Evolutionary conservation across 2,888 invertebrate genomes (phyloP), one percentile per base, ranked within the genome.

Genomic region (Hydroisotoma schaefferi): DNA sequence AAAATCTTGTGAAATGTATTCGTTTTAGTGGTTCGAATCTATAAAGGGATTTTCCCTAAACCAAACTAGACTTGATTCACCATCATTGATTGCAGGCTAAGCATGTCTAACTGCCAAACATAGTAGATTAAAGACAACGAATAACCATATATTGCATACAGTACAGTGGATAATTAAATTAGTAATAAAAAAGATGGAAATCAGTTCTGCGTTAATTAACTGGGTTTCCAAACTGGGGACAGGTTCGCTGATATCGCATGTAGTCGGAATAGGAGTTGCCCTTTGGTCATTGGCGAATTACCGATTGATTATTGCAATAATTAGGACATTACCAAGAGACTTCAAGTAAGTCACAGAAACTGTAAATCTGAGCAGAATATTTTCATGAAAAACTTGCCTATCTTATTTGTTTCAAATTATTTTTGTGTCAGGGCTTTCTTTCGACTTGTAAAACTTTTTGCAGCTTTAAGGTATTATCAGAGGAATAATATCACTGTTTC

Each of bases 271-370:
- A 3, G 38, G 53, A 37, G 12, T 59, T 28, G 49, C 51, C 4
- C 2, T 63, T 20, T 64, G 64, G 64, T 47, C 55, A 22, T 55
- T 55, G 2, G 44, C 51, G 5, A 55, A 64, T n/a, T 49, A 54
- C 25, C 48, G 37, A 20, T 58, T 52, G 28, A 57, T 64, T 38
- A 60, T 53, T 38, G 60, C 60, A n/a, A 33, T 64, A 25, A 57
- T 64, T 20, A 54, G 60, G 28, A 64, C 57, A 1, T 40, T 60
- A 23, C 64, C 64, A n/a, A 48, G 64, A 40, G 64, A 64, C 22
- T 2, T 43, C 1, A 60, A 44, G 64, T 60, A 47, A 64, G 60
- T 23, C 8, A 5, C 15, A 33, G 8, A n/a, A n/a, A n/a, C n/a
- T n/a, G n/a, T n/a, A n/a, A n/a, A n/a, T n/a, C n/a, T n/a, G 12